Evolutionary conservation across 2,797 vertebrate genomes (phyloP), one percentile per base, ranked within the genome.

Genomic region (Margarornis squamiger): DNA sequence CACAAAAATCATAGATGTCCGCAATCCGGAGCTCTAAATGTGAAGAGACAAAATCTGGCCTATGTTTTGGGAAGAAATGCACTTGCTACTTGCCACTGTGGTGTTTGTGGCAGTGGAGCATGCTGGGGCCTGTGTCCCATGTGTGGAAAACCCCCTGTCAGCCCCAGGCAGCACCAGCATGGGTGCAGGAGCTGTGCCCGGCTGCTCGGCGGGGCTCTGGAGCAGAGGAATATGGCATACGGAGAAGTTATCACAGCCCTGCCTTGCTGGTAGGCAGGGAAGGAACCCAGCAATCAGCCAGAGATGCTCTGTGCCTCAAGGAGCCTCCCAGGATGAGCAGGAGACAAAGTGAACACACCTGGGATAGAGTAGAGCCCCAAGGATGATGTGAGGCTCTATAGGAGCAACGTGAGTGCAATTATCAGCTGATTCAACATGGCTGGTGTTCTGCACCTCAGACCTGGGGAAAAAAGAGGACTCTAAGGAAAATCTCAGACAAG

Each of bases 101-200:
- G 22, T 68, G 24, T 76, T 67, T 72, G 30, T 52, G 30, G 32
- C 18, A 46, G 21, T 1, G 2, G 38, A 34, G 21, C 3, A 0
- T 20, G 9, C 18, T 2, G 1, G 29, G 14, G 22, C 16, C 59
- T 57, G 30, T 20, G 49, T 30, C 36, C 23, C 2, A 0, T 8
- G 12, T 29, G 39, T 71, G 41, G 48, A 12, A 74, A 90, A 39
- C 4, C 3, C 10, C 39, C 15, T 14, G 65, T 49, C 22, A 94
- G 59, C 34, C 27, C 39, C 39, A 34, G 38, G 38, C 41, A 70
- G 20, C 51, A 59, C 24, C 36, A 89, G 52, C 48, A 51, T 0
- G 0, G 12, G 30, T 54, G n/a, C 39, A 74, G 71, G n/a, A 85
- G 23, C n/a, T 10, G 3, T 15, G 22, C 20, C 26, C 3, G 1